These are phyloP conservation scores for Micropterix aruncella DNA, from an alignment of 2,888 invertebrate genomes.

Conservation along the genomic window DNA sequence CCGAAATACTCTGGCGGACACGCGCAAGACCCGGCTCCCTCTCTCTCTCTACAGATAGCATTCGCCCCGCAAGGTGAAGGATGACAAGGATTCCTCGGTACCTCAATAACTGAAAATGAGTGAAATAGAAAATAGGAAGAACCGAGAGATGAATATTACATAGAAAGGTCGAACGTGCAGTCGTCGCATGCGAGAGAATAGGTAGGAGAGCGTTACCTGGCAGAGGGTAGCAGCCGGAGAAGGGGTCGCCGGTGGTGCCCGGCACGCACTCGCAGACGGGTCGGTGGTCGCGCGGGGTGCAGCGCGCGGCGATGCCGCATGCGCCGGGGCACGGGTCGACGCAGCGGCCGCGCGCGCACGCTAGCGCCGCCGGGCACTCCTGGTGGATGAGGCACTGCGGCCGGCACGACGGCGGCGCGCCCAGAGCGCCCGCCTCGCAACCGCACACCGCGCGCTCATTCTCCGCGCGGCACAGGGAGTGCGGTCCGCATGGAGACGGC, in stretches of 20 bases:
- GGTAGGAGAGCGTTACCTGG: conserved; percentile 36
- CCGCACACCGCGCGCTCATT: conserved; percentile 55
- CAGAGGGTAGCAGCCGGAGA: conserved; percentile 51
- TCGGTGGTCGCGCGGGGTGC: conserved; percentile 58
- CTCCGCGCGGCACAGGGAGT: conserved; percentile 48
- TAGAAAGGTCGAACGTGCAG: not conserved
- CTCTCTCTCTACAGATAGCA: conserved; percentile 59
- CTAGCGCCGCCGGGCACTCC: conserved; percentile 60
- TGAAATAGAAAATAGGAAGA: too few relatives aligned
- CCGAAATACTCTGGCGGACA: conserved; percentile 63
- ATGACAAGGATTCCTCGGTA: conserved; percentile 56
- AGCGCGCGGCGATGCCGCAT: conserved; percentile 64
- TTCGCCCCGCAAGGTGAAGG: conserved; percentile 71
- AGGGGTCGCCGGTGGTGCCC: conserved; percentile 70
- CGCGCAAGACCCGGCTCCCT: conserved; percentile 62
- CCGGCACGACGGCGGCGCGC: conserved; percentile 64
- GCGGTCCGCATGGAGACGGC: conserved; percentile 55
- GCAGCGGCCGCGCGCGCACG: conserved; percentile 59
- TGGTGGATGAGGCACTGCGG: conserved; percentile 67
- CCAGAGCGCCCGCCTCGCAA: conserved; percentile 59
- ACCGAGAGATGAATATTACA: not conserved
- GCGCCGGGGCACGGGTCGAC: conserved; percentile 63
- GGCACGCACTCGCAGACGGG: conserved; percentile 60
- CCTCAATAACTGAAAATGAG: conserved; percentile 38
- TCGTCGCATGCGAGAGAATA: too few relatives aligned